Evolutionary conservation across 2,797 vertebrate genomes (phyloP), one percentile per base, ranked within the genome.

Genomic region (Oreonectes daqikongensis): DNA sequence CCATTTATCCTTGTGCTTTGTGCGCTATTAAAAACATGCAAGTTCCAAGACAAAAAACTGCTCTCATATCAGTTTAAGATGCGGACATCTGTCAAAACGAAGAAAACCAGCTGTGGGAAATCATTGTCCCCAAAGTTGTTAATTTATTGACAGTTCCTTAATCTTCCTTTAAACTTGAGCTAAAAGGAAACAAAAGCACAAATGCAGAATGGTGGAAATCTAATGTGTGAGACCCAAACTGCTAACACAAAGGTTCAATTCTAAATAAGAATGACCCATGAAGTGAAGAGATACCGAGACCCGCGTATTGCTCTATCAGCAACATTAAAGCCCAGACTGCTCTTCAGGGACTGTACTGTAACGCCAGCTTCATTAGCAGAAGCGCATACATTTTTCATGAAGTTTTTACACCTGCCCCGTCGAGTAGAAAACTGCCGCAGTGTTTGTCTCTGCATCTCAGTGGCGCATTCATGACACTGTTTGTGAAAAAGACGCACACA

Each of bases 371-470:
- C 40, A 5, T 77, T 60, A 77, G 65, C 32, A 9, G 22, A 77
- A 50, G 30, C 15, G 0, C 46, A 38, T 50, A 2, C 9, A 68
- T 55, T 67, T 22, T 59, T 18, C 12, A 55, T 35, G 42, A 67
- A 20, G 52, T 59, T 75, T 50, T 24, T 35, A 46, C 35, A 68
- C 72, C 65, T 53, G 14, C 44, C 30, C 66, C 7, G 35, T 32
- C 75, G 35, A 75, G 63, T 48, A 38, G 75, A 28, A 67, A 69
- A 64, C 40, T 68, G 32, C 46, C 28, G n/a, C 14, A n/a, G 46
- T 22, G 64, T 74, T 63, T 75, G 66, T 70, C 65, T 64, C 28
- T 10, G 55, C 42, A 40, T 52, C 28, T 73, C 35, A n/a, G 9
- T n/a, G 14, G 32, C 4, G 46, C n/a, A 50, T 52, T 69, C 30